phyloP scores from a whole-genome alignment of 2,113 vertebrate genomes.

The Myotis yumanensis region DNA sequence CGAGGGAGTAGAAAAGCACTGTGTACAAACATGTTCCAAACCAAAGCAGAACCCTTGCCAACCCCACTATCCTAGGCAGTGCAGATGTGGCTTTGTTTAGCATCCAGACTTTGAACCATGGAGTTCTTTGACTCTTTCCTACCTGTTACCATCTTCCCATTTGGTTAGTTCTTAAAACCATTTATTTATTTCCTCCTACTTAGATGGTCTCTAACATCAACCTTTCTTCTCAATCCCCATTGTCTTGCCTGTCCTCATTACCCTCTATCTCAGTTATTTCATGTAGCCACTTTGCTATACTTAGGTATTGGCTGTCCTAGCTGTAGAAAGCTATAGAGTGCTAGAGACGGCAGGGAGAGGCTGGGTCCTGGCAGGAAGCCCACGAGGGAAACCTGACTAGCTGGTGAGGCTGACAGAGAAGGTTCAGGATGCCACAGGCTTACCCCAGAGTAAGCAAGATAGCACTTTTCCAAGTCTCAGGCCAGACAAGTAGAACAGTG shows the following conservation, averaged over 20 bases:
- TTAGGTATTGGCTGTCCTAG: not conserved
- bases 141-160: not conserved
- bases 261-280: not conserved
- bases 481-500: not conserved
- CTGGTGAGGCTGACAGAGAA: not conserved
- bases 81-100: not conserved
- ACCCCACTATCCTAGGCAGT: too few relatives aligned
- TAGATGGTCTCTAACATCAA: not conserved
- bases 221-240: not conserved
- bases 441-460: not conserved
- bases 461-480: not conserved
- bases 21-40: not conserved
- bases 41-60: not conserved
- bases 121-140: not conserved
- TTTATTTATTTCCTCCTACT: not conserved
- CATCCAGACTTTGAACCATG: not conserved
- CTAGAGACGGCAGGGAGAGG: not conserved
- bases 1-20: not conserved
- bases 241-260: not conserved
- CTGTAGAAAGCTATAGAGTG: not conserved
- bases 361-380: not conserved
- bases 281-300: not conserved
- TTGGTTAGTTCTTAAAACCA: not conserved
- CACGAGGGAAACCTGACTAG: not conserved
- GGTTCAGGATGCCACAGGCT: not conserved